phyloP scores from a whole-genome alignment of 2,797 vertebrate species.

The Cichlasoma orientale region DNA sequence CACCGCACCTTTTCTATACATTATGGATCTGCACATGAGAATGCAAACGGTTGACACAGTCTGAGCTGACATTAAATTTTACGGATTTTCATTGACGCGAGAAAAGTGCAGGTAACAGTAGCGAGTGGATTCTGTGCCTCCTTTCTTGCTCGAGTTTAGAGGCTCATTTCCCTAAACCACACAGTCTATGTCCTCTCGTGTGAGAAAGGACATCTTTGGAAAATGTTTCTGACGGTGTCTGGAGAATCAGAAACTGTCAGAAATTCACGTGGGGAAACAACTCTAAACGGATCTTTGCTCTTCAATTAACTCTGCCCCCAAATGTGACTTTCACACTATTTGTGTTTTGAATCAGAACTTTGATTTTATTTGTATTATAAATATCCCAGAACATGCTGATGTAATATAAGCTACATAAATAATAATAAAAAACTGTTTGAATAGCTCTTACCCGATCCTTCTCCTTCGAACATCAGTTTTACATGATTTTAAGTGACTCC shows the following conservation, averaged over 20 bases:
- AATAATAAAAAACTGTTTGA: background rate
- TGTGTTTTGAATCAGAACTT: background rate
- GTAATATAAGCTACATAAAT: background rate
- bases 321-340: background rate
- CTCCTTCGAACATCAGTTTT: background rate
- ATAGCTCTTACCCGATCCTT: rapidly evolving
- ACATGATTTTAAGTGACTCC: background rate
- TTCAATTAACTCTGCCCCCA: background rate
- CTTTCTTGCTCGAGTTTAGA: background rate
- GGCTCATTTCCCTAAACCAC: background rate
- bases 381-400: background rate
- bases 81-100: too few relatives aligned
- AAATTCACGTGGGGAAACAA: background rate
- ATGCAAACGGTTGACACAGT: background rate
- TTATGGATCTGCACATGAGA: background rate
- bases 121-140: background rate
- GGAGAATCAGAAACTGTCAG: background rate
- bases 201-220: background rate
- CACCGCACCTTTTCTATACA: background rate
- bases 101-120: background rate
- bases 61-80: background rate
- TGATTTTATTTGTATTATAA: background rate
- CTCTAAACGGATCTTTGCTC: background rate
- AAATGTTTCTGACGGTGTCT: background rate
- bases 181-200: background rate